Conservation (phyloP, 2,113 vertebrate genomes). For the Sylvilagus bachmani region DNA sequence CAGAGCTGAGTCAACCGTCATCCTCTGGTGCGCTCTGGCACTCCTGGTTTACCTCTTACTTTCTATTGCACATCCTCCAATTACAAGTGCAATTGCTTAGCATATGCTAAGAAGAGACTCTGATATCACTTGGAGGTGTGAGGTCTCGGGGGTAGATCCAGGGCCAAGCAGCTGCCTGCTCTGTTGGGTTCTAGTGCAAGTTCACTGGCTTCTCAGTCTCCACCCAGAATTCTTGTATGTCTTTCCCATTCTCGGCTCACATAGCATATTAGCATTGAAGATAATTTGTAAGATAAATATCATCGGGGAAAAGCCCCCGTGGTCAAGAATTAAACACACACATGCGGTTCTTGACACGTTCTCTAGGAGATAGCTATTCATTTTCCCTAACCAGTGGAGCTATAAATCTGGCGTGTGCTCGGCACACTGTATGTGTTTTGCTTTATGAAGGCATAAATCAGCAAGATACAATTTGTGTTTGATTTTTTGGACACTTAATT, state of each 20-base stretch:
- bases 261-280: slow-evolving; percentile 71
- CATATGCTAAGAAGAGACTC: neutral
- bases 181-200: neutral
- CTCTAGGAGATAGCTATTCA: slow-evolving; percentile 61
- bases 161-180: neutral
- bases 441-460: slow-evolving; percentile 83
- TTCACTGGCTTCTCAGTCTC: slow-evolving; percentile 59
- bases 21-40: neutral
- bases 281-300: slow-evolving; percentile 79
- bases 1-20: neutral
- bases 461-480: slow-evolving; percentile 82
- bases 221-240: slow-evolving; percentile 25
- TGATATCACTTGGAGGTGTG: neutral
- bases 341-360: slow-evolving; percentile 16
- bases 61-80: neutral
- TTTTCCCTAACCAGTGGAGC: slow-evolving; percentile 74
- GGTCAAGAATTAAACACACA: slow-evolving; percentile 74
- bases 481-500: slow-evolving; percentile 83
- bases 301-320: slow-evolving; percentile 36
- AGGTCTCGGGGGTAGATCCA: neutral
- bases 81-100: slow-evolving; percentile 24
- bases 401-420: slow-evolving; percentile 66
- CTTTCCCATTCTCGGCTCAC: slow-evolving; percentile 32
- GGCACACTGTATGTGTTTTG: slow-evolving; percentile 70
- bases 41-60: neutral